Percentiles rank a stretch among this genome's conserved stretches.
These are phyloP conservation scores for Scolopax mira DNA, from an alignment of 2,113 vertebrate species.

Conservation along the genomic window DNA sequence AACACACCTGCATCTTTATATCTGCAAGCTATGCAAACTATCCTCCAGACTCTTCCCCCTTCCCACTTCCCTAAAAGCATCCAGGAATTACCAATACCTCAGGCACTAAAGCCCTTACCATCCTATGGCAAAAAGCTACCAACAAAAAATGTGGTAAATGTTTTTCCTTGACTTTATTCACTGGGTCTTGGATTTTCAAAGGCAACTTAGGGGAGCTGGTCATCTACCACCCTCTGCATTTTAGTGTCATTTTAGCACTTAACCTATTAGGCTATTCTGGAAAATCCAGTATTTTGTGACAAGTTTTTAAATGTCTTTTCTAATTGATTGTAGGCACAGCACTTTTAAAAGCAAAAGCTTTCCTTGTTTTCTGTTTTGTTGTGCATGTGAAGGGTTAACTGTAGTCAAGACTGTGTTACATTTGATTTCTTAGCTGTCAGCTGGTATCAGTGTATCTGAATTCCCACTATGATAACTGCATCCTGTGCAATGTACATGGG, in stretches of 20 bases:
- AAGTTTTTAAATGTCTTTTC: conserved; percentile 51
- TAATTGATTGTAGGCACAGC: conserved; percentile 37
- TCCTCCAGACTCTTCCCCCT: conserved; percentile 80
- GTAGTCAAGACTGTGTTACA: background rate
- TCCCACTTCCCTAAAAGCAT: conserved; percentile 81
- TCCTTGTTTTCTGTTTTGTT: conserved; percentile 35
- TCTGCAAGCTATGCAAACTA: conserved; percentile 83
- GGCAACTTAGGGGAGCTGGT: conserved; percentile 15
- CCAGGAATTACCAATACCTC: conserved; percentile 84
- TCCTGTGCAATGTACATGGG: background rate
- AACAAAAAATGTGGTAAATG: conserved; percentile 69
- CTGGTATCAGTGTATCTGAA: conserved; percentile 43
- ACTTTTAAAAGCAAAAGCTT: conserved; percentile 57
- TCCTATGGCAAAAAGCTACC: conserved; percentile 62
- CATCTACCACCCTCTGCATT: conserved; percentile 8
- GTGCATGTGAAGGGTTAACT: conserved; percentile 65
- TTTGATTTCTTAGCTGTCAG: conserved; percentile 30
- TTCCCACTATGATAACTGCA: conserved; percentile 18
- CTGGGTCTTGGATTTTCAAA: conserved; percentile 52
- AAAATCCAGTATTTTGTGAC: conserved; percentile 37
- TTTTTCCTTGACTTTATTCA: conserved; percentile 57
- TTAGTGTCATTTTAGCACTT: conserved; percentile 41
- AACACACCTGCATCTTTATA: conserved; percentile 79
- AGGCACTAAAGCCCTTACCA: conserved; percentile 76
- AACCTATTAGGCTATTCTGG: background rate